phyloP scores from a whole-genome alignment of 2,113 vertebrate genomes.

The Rhea americana region DNA sequence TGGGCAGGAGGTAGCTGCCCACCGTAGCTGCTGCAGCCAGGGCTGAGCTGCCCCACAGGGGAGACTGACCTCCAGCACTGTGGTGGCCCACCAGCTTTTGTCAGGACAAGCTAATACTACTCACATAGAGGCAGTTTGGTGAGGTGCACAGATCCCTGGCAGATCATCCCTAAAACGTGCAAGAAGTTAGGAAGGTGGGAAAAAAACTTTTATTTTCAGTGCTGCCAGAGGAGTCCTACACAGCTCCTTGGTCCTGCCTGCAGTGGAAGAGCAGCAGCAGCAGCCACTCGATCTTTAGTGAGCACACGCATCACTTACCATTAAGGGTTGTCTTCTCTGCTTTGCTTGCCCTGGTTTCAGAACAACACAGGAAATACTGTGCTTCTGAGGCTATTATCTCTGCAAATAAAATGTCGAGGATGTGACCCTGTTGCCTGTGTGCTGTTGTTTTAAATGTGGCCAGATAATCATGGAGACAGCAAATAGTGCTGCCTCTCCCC shows the following conservation, averaged over 20 bases:
- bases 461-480: not conserved
- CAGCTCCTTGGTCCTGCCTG: not conserved
- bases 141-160: not conserved
- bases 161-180: not conserved
- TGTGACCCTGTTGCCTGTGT: fast-evolving
- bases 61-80: not conserved
- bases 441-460: not conserved
- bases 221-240: not conserved
- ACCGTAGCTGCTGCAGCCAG: not conserved
- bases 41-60: not conserved
- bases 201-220: not conserved
- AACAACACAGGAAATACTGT: not conserved
- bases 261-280: not conserved
- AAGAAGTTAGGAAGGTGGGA: fast-evolving
- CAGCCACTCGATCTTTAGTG: fast-evolving
- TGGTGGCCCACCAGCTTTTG: not conserved
- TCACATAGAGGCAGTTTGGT: not conserved
- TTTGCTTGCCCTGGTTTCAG: not conserved
- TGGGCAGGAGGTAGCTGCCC: not conserved
- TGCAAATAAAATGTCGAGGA: not conserved
- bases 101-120: not conserved
- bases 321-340: not conserved
- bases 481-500: not conserved
- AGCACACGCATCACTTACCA: too few relatives aligned
- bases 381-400: not conserved